phyloP scores from a whole-genome alignment of 2,113 vertebrate species.

The Heliornis fulica region DNA sequence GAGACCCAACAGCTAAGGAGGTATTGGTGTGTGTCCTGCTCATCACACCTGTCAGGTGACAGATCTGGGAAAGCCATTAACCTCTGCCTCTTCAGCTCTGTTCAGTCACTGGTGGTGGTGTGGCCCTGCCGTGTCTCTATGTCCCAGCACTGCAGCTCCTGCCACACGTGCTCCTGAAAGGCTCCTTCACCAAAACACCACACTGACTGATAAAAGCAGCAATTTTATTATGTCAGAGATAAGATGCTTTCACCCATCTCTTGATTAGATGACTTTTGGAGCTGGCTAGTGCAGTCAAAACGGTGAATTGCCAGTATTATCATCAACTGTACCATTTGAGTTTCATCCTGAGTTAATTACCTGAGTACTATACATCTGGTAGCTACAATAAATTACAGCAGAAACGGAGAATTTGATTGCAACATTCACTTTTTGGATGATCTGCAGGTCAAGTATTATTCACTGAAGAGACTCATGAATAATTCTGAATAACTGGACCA shows the following conservation, averaged over 20 bases:
- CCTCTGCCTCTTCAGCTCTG: neutral
- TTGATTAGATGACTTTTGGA: neutral
- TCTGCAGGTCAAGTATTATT: slow-evolving; percentile 1
- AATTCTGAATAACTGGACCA: slow-evolving; percentile 20
- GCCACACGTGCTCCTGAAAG: accelerated
- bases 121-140: neutral
- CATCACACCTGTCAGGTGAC: neutral
- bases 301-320: neutral
- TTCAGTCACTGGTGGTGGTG: neutral
- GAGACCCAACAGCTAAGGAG: neutral
- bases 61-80: neutral
- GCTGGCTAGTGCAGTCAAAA: neutral
- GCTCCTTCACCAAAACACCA: neutral
- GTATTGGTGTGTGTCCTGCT: neutral
- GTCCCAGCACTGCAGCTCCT: neutral
- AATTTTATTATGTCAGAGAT: neutral
- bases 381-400: neutral
- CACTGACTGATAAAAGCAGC: neutral
- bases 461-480: slow-evolving; percentile 3
- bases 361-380: neutral
- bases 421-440: neutral
- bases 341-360: neutral
- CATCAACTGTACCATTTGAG: neutral
- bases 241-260: neutral
- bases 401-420: neutral